These are phyloP conservation scores for Cotesia congregata DNA, from an alignment of 2,888 invertebrate species.

Conservation along the genomic window DNA sequence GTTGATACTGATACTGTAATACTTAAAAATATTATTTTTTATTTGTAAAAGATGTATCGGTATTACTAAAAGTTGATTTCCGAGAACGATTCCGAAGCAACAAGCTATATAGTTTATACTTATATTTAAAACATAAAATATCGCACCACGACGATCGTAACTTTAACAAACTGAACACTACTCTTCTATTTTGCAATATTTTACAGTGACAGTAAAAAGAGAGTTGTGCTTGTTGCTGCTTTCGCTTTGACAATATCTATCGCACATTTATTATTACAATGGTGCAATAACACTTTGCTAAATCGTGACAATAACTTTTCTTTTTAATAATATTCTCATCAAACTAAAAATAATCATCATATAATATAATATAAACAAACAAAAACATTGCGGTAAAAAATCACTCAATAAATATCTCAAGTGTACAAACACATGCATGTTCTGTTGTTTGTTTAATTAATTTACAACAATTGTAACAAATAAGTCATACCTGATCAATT, in stretches of 20 bases:
- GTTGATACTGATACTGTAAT: background rate
- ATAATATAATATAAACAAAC: background rate
- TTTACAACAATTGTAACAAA: background rate
- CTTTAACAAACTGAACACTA: slow-evolving; percentile 24
- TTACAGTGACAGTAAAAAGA: slow-evolving; percentile 33
- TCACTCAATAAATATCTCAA: background rate
- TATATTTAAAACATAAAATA: slow-evolving; percentile 28
- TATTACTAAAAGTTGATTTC: slow-evolving; percentile 6
- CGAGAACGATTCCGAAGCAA: slow-evolving; percentile 31
- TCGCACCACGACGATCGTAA: slow-evolving; percentile 35
- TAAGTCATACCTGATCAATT: slow-evolving; percentile 37
- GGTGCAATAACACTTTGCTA: slow-evolving; percentile 16
- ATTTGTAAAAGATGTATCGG: background rate
- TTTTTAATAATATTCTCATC: slow-evolving; percentile 4
- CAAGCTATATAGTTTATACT: slow-evolving; percentile 14
- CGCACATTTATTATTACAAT: slow-evolving; percentile 17
- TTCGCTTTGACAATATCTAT: slow-evolving; percentile 21
- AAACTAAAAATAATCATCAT: background rate
- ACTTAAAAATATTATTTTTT: background rate
- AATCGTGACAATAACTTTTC: slow-evolving; percentile 13
- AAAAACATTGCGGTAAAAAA: no score
- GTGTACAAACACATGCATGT: background rate
- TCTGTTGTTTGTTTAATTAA: background rate
- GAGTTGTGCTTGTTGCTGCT: slow-evolving; percentile 26
- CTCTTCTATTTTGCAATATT: slow-evolving; percentile 32